Evolutionary conservation across 2,888 invertebrate genomes (phyloP), one percentile per base, ranked within the genome.

Genomic region (Drosophila prostipennis): DNA sequence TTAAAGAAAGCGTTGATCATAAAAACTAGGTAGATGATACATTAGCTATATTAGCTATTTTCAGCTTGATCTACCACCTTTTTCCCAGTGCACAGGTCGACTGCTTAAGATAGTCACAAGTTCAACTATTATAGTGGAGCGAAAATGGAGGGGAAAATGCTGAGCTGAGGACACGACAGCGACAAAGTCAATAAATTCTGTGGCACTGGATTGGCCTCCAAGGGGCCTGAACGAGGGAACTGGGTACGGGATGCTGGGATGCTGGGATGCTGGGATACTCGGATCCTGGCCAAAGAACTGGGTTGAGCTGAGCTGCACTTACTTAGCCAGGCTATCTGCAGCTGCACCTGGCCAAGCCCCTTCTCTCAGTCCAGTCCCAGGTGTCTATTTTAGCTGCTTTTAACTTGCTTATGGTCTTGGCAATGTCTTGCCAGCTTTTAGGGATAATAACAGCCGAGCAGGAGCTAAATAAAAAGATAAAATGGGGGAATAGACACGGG

Each of bases 341-440:
- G 40, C 68, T 70, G 75, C 55, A 77, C 45, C 39, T 42, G 40
- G 34, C 46, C n/a, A 6, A 19, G 37, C 45, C 26, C 32, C 58
- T 23, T 45, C 43, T 54, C 43, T 42, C 19, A 45, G 34, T 55
- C 57, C 51, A 63, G 87, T 87, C 82, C 87, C 82, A 87, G 87
- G 85, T 87, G 82, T 85, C 88, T 82, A 78, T 85, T 82, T 82
- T 77, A 82, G 86, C 77, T 85, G 88, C 87, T 85, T 85, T 82
- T 81, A 85, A 87, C 79, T 79, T 77, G 73, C 77, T 74, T 76
- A 87, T 76, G 80, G 78, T 72, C 79, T 61, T 39, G 53, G 67
- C 67, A 61, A 53, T 58, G 77, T 80, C 81, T 87, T 80, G 77
- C 79, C 77, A 79, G 81, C 87, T 87, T 70, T 80, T 80, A 80